Conservation (phyloP, 2,888 invertebrate species). For the Calameuta idolon region DNA sequence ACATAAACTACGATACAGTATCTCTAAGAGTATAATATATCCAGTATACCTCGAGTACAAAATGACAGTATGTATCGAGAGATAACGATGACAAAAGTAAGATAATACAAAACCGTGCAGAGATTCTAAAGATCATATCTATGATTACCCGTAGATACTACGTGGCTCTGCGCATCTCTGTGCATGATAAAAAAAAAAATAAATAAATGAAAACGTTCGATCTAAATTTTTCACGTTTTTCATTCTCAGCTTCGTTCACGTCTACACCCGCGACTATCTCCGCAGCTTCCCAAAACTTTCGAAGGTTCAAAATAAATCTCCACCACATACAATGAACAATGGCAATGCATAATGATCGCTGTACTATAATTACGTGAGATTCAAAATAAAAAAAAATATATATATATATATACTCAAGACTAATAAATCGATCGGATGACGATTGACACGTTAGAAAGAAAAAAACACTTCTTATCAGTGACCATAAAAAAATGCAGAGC, state of each 20-base stretch:
- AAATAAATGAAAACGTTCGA: not conserved
- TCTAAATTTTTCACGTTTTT: not conserved
- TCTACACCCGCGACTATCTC: not conserved
- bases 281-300: not conserved
- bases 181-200: not conserved
- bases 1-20: not conserved
- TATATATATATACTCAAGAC: too few relatives aligned
- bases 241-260: not conserved
- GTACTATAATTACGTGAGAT: not conserved
- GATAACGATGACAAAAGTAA: not conserved
- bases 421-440: too few relatives aligned
- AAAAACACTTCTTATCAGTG: not conserved
- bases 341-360: not conserved
- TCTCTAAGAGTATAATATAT: not conserved
- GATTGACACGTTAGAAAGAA: too few relatives aligned
- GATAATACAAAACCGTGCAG: not conserved
- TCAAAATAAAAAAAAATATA: too few relatives aligned
- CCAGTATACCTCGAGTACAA: not conserved
- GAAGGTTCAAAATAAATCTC: not conserved
- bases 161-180: not conserved
- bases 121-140: not conserved
- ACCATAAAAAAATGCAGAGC: not conserved
- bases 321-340: not conserved
- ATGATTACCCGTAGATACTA: not conserved
- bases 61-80: not conserved